Conservation (phyloP, 2,797 vertebrate genomes). For the Hyperoplus lanceolatus region DNA sequence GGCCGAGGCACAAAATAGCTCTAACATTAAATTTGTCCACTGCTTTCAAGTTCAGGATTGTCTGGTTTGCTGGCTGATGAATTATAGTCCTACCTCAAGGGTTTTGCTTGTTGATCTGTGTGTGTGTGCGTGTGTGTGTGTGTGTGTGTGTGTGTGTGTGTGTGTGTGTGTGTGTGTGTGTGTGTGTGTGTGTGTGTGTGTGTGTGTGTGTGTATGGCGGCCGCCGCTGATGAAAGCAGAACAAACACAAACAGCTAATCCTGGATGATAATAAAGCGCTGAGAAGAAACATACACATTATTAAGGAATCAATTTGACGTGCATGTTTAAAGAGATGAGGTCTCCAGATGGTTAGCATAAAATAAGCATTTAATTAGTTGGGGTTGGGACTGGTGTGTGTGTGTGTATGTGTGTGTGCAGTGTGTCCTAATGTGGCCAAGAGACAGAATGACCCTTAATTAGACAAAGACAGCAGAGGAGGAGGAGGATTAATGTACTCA, state of each 20-base stretch:
- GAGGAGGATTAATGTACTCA: constrained; percentile 74
- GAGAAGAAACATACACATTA: constrained; percentile 81
- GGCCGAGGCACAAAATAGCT: constrained; percentile 54
- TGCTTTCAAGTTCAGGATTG: constrained; percentile 68
- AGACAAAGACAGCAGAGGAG: constrained; percentile 68
- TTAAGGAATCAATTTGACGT: constrained; percentile 84
- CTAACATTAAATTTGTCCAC: constrained; percentile 47
- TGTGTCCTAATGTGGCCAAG: constrained; percentile 74
- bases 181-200: neutral
- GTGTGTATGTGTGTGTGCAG: too few species aligned
- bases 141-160: neutral
- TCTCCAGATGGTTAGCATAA: constrained; percentile 78
- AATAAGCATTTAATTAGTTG: constrained; percentile 83
- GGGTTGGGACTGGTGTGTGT: constrained; percentile 69
- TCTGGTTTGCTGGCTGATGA: constrained; percentile 44
- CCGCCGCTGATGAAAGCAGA: constrained; percentile 52
- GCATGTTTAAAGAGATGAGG: constrained; percentile 77
- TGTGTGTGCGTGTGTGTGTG: neutral
- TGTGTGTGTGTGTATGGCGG: neutral
- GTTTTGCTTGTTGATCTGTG: constrained; percentile 44
- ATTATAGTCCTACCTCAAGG: constrained; percentile 52
- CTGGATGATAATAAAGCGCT: constrained; percentile 75
- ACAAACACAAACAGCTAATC: constrained; percentile 79
- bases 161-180: neutral
- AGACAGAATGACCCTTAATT: constrained; percentile 87